Evolutionary conservation across 2,113 vertebrate genomes (phyloP), one percentile per base, ranked within the genome.

Genomic region (Apteryx mantelli): DNA sequence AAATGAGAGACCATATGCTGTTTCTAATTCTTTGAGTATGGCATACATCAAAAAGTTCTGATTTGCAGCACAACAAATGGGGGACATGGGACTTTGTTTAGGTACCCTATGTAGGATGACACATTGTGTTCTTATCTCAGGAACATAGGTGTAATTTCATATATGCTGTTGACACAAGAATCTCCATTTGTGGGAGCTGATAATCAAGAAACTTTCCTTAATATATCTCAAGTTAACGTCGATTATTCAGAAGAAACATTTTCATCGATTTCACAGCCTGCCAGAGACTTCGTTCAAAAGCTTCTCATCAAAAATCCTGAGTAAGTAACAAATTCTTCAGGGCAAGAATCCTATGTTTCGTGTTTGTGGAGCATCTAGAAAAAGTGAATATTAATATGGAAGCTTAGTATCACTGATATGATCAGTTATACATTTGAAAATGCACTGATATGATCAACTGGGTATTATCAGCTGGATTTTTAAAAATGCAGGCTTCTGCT

Each of bases 151-250:
- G 98, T 99, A 15, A 99, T 99, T 69, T 97, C 99, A 25, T 99
- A 99, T 97, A 99, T 99, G 99, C 97, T 99, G 88, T 98, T 99
- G 97, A 99, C 99, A 21, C 99, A 99, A 25, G 99, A 99, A 94
- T 99, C 99, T 73, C 99, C 99, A 5, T 99, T 99, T 82, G 98
- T 97, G 71, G 99, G 99, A 42, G 99, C 99, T 82, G 98, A 99
- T 97, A 98, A 99, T 96, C 99, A 99, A 97, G 99, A 99, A 98
- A 99, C 99, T 52, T 99, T 99, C 77, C 98, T 99, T 94, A 99
- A 99, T 94, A 99, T 99, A 97, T 99, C 99, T 77, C 99, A 99
- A 98, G 98, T 99, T 94, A 99, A 99, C 2, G 99, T 99, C 97
- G 99, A 99, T 98, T 99, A 99, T 97, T 99, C 99, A 95, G 98